Percentiles rank a stretch among this genome's conserved stretches.
phyloP scores from a whole-genome alignment of 1,140 invertebrate species.

The Holcopasites calliopsidis region DNA sequence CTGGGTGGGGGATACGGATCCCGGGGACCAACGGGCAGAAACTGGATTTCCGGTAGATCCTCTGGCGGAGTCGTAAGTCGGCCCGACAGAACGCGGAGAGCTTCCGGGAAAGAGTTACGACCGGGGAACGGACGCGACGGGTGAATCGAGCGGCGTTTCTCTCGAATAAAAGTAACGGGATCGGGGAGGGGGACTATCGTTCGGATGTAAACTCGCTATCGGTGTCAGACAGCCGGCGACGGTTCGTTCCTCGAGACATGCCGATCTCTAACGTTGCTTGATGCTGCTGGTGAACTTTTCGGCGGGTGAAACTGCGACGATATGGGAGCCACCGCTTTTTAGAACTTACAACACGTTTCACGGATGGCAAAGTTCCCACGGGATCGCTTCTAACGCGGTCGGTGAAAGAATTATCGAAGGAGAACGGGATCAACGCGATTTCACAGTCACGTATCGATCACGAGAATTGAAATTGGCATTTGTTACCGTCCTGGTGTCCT shows the following conservation, averaged over 20 bases:
- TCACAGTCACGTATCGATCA: neutral
- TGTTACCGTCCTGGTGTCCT: too few species aligned
- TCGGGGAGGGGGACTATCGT: conserved; percentile 54
- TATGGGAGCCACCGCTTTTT: conserved; percentile 30
- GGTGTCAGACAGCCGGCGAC: conserved; percentile 44
- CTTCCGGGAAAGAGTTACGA: conserved; percentile 22
- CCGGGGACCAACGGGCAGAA: conserved; percentile 14
- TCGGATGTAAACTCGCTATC: conserved; percentile 65
- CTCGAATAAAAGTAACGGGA: conserved; percentile 57
- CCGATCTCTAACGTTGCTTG: conserved; percentile 41
- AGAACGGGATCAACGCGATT: neutral
- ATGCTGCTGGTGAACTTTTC: conserved; percentile 49
- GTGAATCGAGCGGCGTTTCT: neutral
- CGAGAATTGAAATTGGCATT: neutral
- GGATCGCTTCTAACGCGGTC: conserved; percentile 21
- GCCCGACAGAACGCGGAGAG: conserved; percentile 30
- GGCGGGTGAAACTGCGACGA: conserved; percentile 51
- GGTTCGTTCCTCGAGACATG: neutral
- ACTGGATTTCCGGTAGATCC: conserved; percentile 32
- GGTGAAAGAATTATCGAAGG: conserved; percentile 10
- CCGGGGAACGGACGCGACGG: conserved; percentile 1
- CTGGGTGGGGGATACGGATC: neutral
- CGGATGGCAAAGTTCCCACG: conserved; percentile 15
- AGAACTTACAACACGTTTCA: conserved; percentile 54
- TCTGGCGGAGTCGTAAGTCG: conserved; percentile 46